Percentiles rank a stretch among this genome's conserved stretches.
Evolutionary conservation across 1,140 invertebrate genomes (phyloP).

Genomic region (Tetranychus cinnabarinus): DNA sequence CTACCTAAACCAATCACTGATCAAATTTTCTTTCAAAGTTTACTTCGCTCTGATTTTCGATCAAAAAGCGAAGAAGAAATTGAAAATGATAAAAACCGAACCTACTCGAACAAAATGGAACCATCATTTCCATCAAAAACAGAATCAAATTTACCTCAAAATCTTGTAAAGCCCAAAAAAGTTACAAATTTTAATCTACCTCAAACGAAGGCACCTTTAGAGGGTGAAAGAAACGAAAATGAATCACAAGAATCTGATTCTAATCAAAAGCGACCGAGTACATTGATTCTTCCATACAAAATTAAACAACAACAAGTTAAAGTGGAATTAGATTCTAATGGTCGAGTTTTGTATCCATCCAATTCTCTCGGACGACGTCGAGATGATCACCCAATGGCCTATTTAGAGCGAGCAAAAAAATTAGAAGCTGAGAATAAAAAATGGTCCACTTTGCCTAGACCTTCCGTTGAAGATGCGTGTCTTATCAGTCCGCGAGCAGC

Average conservation of each 20-base stretch:
- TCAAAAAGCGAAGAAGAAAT: not conserved
- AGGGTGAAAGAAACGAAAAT: too few species aligned
- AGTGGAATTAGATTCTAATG: constrained; percentile 44
- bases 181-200: too few species aligned
- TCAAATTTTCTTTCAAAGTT: not conserved
- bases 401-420: not conserved
- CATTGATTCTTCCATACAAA: not conserved
- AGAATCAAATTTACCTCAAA: too few species aligned
- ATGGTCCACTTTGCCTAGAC: not conserved
- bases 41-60: not conserved
- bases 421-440: not conserved
- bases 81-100: not conserved
- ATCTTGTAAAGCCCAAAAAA: too few species aligned
- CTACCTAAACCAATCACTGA: not conserved
- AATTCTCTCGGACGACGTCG: constrained; percentile 56
- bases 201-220: too few species aligned
- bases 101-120: not conserved
- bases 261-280: not conserved
- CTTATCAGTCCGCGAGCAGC: too few species aligned
- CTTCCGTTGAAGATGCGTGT: too few species aligned
- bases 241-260: not conserved
- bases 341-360: constrained; percentile 66
- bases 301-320: not conserved
- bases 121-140: not conserved
- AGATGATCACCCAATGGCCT: constrained; percentile 36